Percentiles rank a stretch among this genome's conserved stretches.
Conservation (phyloP, 2,113 vertebrate species). For the Acrocephalus arundinaceus region DNA sequence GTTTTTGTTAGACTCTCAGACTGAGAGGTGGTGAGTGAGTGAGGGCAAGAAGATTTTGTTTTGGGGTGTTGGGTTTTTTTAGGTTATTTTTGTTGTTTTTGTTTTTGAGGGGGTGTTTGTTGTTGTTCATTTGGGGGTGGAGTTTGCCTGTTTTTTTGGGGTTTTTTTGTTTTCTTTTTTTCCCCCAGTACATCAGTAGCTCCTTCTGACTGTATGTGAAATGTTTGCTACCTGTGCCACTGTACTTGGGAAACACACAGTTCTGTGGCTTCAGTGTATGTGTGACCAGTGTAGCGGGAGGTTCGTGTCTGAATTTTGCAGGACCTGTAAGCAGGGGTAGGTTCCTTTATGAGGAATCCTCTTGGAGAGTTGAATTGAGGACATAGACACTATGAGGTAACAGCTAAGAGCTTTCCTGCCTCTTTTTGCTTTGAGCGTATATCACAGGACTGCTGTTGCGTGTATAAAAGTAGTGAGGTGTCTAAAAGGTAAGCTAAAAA, state of each 20-base stretch:
- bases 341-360: background rate
- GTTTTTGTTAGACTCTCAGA: background rate
- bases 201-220: background rate
- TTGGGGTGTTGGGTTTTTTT: background rate
- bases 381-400: background rate
- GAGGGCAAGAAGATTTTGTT: background rate
- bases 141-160: background rate
- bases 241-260: background rate
- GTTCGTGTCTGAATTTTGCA: background rate
- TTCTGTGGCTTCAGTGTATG: background rate
- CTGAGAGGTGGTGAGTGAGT: background rate
- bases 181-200: background rate
- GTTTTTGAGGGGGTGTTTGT: background rate
- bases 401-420: background rate
- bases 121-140: too few relatives aligned
- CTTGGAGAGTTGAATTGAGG: background rate
- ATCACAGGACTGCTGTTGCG: background rate
- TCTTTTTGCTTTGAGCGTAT: background rate
- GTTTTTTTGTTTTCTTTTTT: background rate
- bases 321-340: background rate
- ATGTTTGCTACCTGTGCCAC: background rate
- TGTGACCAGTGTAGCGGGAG: background rate
- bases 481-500: background rate
- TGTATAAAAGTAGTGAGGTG: background rate
- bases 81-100: background rate